Percentiles rank a stretch among this genome's conserved stretches.
Conservation (phyloP, 2,113 vertebrate genomes). For the mouse (Mus musculus) region GRCm39 chr16:96102001-96102500, state of each 20-base stretch:
- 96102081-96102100: neutral
- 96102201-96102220: neutral
- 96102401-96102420: neutral
- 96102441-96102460: neutral
- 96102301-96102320: neutral
- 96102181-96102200: accelerated
- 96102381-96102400: neutral
- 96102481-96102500: too few relatives aligned
- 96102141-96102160: neutral
- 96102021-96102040: neutral
- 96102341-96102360: neutral
- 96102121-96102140: neutral
- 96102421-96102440: neutral
- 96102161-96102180: neutral
- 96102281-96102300: neutral
- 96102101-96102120: neutral
- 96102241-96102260: neutral
- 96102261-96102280: neutral
- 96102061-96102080: neutral
- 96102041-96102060: neutral
- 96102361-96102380: neutral
- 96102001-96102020: neutral
- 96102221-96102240: neutral
- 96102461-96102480: neutral
- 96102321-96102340: neutral